Evolutionary conservation across 2,113 vertebrate genomes (phyloP).

Genomic region (Ailurus styani): DNA sequence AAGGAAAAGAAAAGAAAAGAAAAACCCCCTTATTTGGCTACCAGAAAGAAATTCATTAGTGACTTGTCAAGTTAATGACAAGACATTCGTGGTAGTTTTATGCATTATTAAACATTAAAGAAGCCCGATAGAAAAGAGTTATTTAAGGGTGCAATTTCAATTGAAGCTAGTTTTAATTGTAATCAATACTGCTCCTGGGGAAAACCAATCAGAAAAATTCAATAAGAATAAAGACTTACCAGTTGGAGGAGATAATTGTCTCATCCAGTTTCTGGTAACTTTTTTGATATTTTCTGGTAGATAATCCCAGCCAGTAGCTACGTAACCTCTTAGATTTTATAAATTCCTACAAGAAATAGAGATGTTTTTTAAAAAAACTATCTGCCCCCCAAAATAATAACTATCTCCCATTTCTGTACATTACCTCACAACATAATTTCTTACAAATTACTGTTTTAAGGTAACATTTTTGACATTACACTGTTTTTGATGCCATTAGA

Average conservation of each 20-base stretch:
- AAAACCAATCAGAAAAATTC: not conserved
- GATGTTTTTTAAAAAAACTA: not conserved
- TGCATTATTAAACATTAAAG: not conserved
- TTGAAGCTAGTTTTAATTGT: not conserved
- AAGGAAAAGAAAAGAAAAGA: too few species aligned
- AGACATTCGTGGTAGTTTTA: not conserved
- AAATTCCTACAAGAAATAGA: conserved; percentile 47
- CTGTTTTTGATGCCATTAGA: not conserved
- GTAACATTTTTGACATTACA: not conserved
- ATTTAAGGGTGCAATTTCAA: not conserved
- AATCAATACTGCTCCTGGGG: not conserved
- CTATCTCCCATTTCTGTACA: not conserved
- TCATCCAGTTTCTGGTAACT: rapidly evolving
- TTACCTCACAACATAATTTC: not conserved
- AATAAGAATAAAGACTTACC: conserved; percentile 30
- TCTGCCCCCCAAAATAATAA: not conserved
- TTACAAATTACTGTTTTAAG: not conserved
- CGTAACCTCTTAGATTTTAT: rapidly evolving
- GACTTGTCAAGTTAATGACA: not conserved
- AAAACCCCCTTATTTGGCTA: not conserved
- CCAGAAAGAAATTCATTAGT: not conserved
- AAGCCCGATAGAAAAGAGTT: not conserved
- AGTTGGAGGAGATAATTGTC: not conserved
- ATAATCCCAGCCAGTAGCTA: not conserved
- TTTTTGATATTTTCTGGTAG: rapidly evolving